Percentiles rank a stretch among this genome's conserved stretches.
phyloP scores from a whole-genome alignment of 2,888 invertebrate species.

The Hirtodrosophila histrioides region DNA sequence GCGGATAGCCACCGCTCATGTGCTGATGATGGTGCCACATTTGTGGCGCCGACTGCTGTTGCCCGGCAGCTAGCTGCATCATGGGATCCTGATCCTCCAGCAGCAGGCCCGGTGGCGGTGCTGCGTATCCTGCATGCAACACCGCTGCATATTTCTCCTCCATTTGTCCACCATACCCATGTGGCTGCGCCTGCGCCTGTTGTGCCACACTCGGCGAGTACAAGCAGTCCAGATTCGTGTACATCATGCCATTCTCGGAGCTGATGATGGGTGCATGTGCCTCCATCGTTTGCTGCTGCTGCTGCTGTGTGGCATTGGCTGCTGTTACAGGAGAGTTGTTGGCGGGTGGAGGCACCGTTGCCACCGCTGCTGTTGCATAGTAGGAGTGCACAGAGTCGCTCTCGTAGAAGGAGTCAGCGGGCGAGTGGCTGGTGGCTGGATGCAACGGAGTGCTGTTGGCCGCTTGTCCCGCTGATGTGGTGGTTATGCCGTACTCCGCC shows the following conservation, averaged over 20 bases:
- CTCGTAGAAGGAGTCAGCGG: conserved; percentile 83
- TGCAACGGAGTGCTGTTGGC: conserved; percentile 79
- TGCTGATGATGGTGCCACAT: conserved; percentile 82
- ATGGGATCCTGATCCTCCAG: conserved; percentile 82
- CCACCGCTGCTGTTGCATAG: conserved; percentile 81
- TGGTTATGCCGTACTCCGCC: conserved; percentile 84
- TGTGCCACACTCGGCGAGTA: conserved; percentile 84
- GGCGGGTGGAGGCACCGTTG: conserved; percentile 76
- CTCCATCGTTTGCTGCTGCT: conserved; percentile 57
- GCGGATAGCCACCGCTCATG: conserved; percentile 61
- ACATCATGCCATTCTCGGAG: conserved; percentile 93
- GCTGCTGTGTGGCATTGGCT: conserved; percentile 66
- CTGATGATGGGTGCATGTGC: conserved; percentile 89
- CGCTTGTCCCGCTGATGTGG: conserved; percentile 65
- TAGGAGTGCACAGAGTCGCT: conserved; percentile 83
- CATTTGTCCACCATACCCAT: conserved; percentile 70
- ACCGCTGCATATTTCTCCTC: conserved; percentile 85
- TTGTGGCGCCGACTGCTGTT: conserved; percentile 74
- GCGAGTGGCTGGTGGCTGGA: conserved; percentile 83
- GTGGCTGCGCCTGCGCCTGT: conserved; percentile 60
- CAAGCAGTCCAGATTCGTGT: conserved; percentile 93
- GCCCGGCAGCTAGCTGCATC: conserved; percentile 74
- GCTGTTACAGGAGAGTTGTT: conserved; percentile 76
- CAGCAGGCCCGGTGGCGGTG: conserved; percentile 60
- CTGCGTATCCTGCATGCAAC: conserved; percentile 86